A percentile compares a stretch with the other conserved stretches of the same genome.
Evolutionary conservation across 2,888 invertebrate species (phyloP).

Genomic region (Griposia aprilina): DNA sequence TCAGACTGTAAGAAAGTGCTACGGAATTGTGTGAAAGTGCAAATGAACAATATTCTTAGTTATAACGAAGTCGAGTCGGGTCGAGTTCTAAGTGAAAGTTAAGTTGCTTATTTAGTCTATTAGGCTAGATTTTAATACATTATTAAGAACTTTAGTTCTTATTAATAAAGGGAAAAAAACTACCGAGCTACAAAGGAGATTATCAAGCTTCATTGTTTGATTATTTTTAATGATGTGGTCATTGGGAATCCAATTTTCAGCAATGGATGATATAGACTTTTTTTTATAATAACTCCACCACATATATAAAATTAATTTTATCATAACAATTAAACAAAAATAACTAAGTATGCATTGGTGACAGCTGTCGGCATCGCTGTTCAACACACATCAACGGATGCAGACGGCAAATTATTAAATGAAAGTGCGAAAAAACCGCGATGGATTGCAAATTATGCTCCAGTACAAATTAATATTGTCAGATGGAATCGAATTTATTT

Average conservation of each 20-base stretch:
- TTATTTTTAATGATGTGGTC: background rate
- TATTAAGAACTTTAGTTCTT: too few relatives aligned
- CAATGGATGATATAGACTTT: background rate
- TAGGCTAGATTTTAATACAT: too few relatives aligned
- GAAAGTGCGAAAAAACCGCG: slow-evolving; percentile 39
- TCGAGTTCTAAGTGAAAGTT: too few relatives aligned
- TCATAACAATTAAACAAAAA: slow-evolving; percentile 11
- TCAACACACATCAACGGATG: slow-evolving; percentile 39
- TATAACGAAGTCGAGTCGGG: too few relatives aligned
- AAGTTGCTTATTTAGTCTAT: too few relatives aligned
- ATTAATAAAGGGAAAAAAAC: too few relatives aligned
- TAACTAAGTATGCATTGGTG: slow-evolving; percentile 14
- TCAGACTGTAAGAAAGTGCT: too few relatives aligned
- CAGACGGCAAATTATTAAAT: slow-evolving; percentile 50
- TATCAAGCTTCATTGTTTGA: background rate
- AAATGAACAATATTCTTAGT: too few relatives aligned
- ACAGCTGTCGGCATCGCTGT: slow-evolving; percentile 16
- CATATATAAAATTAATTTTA: slow-evolving; percentile 14
- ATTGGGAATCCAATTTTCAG: background rate
- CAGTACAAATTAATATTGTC: slow-evolving; percentile 22
- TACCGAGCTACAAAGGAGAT: background rate
- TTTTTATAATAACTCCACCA: background rate
- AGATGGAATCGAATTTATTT: background rate
- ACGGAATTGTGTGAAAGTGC: too few relatives aligned
- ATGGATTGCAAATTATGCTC: slow-evolving; percentile 53